Base-by-base conservation (phyloP, 2,888 invertebrate species). In the Aleiodes testaceus region DNA sequence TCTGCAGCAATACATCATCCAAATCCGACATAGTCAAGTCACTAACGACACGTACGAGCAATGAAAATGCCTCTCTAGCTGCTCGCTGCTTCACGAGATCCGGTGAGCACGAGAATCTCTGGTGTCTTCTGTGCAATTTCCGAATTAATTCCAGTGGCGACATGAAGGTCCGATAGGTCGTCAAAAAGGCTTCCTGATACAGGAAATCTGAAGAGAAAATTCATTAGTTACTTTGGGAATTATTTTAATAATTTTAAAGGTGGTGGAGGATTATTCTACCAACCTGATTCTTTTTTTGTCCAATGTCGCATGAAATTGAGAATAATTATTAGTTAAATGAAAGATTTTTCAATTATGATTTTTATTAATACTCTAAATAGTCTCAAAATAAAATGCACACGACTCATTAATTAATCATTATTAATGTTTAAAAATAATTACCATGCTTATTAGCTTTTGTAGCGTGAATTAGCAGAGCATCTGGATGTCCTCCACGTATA, bases 141-240 rank as follows among this genome's bases (percentile, higher is more conserved):
- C 93, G 92, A 78, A 98, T 92, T 78, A 98, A 90, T 78, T 95
- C 95, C 82, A 92, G 89, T 22, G 98, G 97, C 73, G 94, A 91
- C 85, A 98, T 93, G 89, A 98, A 98, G 74, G 98, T 98, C 79
- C 98, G 92, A 89, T 99, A 99, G 73, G 99, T 99, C 68, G 98
- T 97, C 80, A 99, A 91, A 89, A 99, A 99, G 76, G 99, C 98
- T 90, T 99, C 99, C 90, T 97, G 97, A 89, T 96, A 97, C 88
- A 95, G 91, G 88, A 97, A 95, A 88, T 95, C 96, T 95, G 90
- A 26, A 26, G 26, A 26, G 26, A 3, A 26, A 26, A 26, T 26
- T 26, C 3, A 26, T 26, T 26, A 26, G 20, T 87, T 85, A 55
- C 2, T 30, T 52, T 52, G 22, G 14, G 70, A 53, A 69, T 65